A percentile compares a stretch with the other conserved stretches of the same genome.
Conservation (phyloP, 2,888 invertebrate species). For the Rhabditoides inermis region DNA sequence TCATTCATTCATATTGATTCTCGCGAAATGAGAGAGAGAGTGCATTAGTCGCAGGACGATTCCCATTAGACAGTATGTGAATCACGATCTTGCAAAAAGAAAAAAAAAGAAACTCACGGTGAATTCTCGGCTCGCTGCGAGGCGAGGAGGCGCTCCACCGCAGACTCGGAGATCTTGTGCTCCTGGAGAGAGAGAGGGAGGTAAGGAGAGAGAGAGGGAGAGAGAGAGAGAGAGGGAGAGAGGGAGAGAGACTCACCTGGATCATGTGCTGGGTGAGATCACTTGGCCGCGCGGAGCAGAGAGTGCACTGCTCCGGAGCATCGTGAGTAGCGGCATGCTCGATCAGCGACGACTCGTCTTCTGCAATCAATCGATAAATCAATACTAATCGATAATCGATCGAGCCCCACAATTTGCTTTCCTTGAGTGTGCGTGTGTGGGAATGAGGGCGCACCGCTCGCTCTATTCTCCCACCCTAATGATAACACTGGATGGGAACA, state of each 20-base stretch:
- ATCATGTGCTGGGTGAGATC: conserved; percentile 25
- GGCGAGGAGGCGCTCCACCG: conserved; percentile 30
- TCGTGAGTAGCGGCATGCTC: conserved; percentile 32
- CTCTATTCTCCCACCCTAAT: not conserved
- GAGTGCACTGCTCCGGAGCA: conserved; percentile 25
- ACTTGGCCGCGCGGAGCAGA: conserved; percentile 21
- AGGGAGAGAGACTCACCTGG: not conserved
- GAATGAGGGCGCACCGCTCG: not conserved
- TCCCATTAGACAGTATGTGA: no score
- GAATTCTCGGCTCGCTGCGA: conserved; percentile 11
- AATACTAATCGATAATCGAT: conserved; percentile 1
- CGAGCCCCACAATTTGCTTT: not conserved
- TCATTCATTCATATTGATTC: no score
- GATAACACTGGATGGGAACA: not conserved
- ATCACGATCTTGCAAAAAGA: not conserved
- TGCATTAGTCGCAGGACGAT: no score
- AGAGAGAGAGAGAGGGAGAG: not conserved
- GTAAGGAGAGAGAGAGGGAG: not conserved
- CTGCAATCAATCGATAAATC: no score
- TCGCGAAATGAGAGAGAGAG: no score
- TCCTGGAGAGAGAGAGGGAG: conserved; percentile 11
- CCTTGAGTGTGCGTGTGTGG: not conserved
- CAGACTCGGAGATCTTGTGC: conserved; percentile 38
- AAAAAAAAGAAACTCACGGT: conserved; percentile 1
- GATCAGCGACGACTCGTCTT: conserved; percentile 26